Percentiles rank a stretch among this genome's conserved stretches.
These are phyloP conservation scores for Typhlichthys eigenmanni DNA, from an alignment of 2,797 vertebrate genomes.

Conservation along the genomic window DNA sequence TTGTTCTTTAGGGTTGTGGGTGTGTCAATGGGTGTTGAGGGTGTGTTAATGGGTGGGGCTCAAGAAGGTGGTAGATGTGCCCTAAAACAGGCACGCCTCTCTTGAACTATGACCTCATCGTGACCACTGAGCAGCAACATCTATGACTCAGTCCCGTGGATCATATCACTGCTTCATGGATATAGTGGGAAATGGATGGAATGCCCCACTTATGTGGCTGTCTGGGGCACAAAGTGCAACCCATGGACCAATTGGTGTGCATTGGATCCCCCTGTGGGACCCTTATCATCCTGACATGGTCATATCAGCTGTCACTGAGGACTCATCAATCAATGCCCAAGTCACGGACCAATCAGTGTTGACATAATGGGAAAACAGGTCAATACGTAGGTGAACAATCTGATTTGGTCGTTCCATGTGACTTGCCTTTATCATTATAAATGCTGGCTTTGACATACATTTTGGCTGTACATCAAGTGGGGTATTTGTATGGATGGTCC, in stretches of 20 bases:
- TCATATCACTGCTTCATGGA: constrained; percentile 32
- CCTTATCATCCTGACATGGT: constrained; percentile 13
- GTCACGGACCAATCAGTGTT: background rate
- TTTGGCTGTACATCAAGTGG: no score
- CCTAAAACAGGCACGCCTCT: background rate
- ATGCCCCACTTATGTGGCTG: background rate
- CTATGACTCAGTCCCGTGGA: background rate
- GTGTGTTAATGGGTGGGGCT: no score
- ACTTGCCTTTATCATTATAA: no score
- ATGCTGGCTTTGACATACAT: no score
- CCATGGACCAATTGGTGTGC: background rate
- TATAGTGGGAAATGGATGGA: constrained; percentile 6
- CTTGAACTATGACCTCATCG: constrained; percentile 35
- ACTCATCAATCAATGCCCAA: constrained; percentile 13
- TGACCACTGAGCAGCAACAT: no score
- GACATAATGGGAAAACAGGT: background rate
- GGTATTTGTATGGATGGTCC: no score
- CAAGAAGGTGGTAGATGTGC: background rate
- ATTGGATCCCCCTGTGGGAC: constrained; percentile 2
- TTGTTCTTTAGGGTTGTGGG: no score
- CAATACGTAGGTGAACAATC: no score
- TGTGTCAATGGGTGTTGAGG: no score
- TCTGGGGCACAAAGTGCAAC: constrained; percentile 24
- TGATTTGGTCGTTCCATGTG: no score
- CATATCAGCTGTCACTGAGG: constrained; percentile 5